Evolutionary conservation across 2,888 invertebrate species (phyloP).

Genomic region (Horisme vitalbata): DNA sequence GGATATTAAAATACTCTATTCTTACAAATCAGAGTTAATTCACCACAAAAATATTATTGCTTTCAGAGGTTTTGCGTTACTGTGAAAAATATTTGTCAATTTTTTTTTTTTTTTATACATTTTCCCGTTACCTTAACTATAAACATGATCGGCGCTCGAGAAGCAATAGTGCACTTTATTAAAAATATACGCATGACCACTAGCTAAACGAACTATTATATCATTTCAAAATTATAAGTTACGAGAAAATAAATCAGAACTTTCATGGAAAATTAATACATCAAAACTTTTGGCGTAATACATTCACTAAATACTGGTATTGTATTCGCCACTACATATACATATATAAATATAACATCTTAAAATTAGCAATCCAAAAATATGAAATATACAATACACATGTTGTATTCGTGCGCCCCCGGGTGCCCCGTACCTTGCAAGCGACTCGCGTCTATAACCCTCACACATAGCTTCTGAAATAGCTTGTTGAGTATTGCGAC

Average conservation of each 20-base stretch:
- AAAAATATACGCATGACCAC: conserved; percentile 81
- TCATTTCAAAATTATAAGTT: conserved; percentile 31
- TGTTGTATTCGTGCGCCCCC: conserved; percentile 77
- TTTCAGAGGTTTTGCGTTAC: conserved; percentile 71
- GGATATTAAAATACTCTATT: conserved; percentile 74
- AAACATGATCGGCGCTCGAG: conserved; percentile 55
- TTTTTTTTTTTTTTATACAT: conserved; percentile 40
- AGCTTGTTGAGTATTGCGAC: conserved; percentile 59
- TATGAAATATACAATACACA: conserved; percentile 83
- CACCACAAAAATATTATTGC: conserved; percentile 81
- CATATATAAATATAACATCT: conserved; percentile 83
- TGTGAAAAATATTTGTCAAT: conserved; percentile 67
- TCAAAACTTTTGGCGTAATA: conserved; percentile 82
- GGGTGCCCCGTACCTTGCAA: conserved; percentile 60
- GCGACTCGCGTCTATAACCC: conserved; percentile 50
- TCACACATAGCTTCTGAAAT: conserved; percentile 39
- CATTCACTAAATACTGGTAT: conserved; percentile 77
- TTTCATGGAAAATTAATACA: conserved; percentile 79
- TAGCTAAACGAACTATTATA: conserved; percentile 76
- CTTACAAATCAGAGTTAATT: conserved; percentile 61
- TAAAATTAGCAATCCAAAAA: conserved; percentile 84
- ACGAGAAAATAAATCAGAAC: conserved; percentile 60
- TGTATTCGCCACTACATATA: conserved; percentile 81
- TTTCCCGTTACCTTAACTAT: conserved; percentile 42
- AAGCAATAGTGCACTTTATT: conserved; percentile 79